A percentile compares a stretch with the other conserved stretches of the same genome.
Conservation (phyloP, 2,797 vertebrate genomes). For the Siniperca scherzeri region DNA sequence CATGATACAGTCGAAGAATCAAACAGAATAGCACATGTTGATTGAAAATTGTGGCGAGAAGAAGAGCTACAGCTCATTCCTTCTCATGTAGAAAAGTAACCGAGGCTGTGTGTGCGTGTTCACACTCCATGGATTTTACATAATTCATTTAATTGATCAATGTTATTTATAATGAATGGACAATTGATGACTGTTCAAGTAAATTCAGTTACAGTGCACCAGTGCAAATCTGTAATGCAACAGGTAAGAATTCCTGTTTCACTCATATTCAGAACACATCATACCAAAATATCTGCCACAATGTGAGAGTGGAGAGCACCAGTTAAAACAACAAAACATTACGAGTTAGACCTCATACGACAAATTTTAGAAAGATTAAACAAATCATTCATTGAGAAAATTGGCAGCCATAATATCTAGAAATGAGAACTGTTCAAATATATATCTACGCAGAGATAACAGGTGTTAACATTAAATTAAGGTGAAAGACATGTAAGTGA, state of each 20-base stretch:
- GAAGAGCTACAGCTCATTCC: not conserved
- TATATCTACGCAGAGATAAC: not conserved
- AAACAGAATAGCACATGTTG: not conserved
- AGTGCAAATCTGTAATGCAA: not conserved
- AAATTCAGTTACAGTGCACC: not conserved
- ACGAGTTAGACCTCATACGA: not conserved
- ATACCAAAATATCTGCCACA: not conserved
- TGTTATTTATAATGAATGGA: not conserved
- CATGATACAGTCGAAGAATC: constrained; percentile 5
- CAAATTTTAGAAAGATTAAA: not conserved
- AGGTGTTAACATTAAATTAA: not conserved
- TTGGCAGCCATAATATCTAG: not conserved
- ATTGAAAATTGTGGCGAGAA: not conserved
- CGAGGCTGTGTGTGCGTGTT: not conserved
- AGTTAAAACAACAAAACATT: not conserved
- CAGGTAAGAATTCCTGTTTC: not conserved
- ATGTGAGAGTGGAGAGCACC: too few species aligned
- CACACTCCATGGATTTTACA: not conserved
- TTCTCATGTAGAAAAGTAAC: not conserved
- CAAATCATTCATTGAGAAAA: not conserved
- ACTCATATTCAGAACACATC: not conserved
- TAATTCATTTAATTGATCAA: not conserved
- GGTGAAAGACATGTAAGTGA: not conserved
- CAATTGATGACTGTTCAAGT: not conserved
- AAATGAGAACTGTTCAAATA: not conserved